phyloP scores from a whole-genome alignment of 1,140 invertebrate species.

The Psix sp. region DNA sequence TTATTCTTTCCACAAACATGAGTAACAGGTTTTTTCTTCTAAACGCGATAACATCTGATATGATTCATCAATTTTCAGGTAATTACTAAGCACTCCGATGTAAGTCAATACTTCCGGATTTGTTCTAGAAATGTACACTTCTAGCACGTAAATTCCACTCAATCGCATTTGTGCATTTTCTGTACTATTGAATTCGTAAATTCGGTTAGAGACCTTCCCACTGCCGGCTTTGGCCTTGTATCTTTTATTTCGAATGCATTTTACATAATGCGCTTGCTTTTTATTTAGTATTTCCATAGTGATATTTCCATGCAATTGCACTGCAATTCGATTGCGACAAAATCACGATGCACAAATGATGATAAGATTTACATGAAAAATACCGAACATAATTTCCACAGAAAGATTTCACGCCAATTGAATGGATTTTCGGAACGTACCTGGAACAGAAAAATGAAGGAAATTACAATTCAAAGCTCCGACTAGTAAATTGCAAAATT shows the following conservation, averaged over 20 bases:
- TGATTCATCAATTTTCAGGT: too few relatives aligned
- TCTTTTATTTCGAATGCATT: conserved; percentile 19
- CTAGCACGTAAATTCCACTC: conserved; percentile 18
- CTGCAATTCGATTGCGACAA: conserved; percentile 5
- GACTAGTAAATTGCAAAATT: too few relatives aligned
- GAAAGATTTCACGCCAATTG: not conserved
- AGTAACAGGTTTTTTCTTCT: too few relatives aligned
- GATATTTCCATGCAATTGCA: conserved; percentile 11
- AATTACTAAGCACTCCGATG: too few relatives aligned
- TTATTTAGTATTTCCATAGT: conserved; percentile 10
- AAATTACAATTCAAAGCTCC: not conserved
- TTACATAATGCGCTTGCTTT: not conserved
- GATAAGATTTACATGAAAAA: conserved; percentile 17
- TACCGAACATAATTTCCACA: too few relatives aligned
- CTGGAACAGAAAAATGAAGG: conserved; percentile 31
- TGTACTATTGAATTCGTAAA: conserved; percentile 40
- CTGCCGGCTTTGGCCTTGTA: not conserved
- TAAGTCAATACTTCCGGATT: conserved; percentile 27
- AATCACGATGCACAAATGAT: conserved; percentile 13
- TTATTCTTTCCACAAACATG: too few relatives aligned
- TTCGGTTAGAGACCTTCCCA: conserved; percentile 18
- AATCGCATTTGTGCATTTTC: conserved; percentile 27
- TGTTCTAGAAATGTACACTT: conserved; percentile 17
- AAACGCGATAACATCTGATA: too few relatives aligned
- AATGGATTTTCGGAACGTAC: conserved; percentile 13